These are phyloP conservation scores for Megastigmus dorsalis DNA, from an alignment of 2,888 invertebrate genomes.

Conservation along the genomic window DNA sequence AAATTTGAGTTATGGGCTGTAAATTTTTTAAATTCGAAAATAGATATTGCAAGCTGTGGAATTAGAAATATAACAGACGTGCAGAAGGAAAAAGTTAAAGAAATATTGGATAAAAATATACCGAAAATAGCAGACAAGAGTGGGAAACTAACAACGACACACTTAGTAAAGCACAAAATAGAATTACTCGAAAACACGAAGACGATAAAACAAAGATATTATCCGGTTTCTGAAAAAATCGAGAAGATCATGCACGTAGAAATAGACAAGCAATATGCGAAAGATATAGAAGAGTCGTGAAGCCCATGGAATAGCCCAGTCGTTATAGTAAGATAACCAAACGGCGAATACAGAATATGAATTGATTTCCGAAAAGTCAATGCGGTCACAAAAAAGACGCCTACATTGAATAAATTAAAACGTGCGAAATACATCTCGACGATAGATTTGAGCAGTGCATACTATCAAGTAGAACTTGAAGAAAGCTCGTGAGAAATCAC, in stretches of 20 bases:
- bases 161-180: background rate
- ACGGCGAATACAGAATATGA: too few relatives aligned
- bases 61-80: background rate
- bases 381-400: conserved; percentile 61
- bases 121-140: background rate
- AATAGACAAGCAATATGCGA: background rate
- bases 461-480: conserved; percentile 60
- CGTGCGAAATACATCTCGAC: conserved; percentile 62
- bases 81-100: background rate
- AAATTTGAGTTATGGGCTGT: too few relatives aligned
- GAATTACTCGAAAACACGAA: background rate
- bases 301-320: background rate
- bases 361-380: background rate
- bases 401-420: conserved; percentile 63
- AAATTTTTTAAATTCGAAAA: background rate
- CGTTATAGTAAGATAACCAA: too few relatives aligned
- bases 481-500: conserved; percentile 58
- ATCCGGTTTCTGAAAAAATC: background rate
- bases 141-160: background rate
- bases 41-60: background rate
- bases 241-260: background rate
- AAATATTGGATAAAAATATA: background rate
- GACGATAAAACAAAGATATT: conserved; percentile 11
- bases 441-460: conserved; percentile 64
- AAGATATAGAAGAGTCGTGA: background rate